Base-by-base conservation (phyloP, 2,888 invertebrate species). In the Parnassius glacialis region DNA sequence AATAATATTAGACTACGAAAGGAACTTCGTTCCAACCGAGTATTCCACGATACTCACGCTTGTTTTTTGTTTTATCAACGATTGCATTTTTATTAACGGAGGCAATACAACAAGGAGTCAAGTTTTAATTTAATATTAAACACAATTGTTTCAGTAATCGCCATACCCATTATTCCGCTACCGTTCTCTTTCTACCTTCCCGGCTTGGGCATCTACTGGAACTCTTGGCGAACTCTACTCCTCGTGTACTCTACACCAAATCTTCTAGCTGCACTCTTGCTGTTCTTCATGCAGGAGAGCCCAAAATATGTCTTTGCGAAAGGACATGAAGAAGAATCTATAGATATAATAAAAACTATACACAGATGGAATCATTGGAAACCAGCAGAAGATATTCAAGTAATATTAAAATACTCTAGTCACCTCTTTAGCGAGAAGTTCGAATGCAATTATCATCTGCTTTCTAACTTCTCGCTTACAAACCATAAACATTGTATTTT, bases 261-360 rank as follows among this genome's bases (percentile, higher is more conserved):
- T 61, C 64, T 95, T 1, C 56, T 94, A 2, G 92, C 94, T 0
- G 92, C 94, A 0, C 12, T 93, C 0, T 92, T 93, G 67, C 76
- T 94, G 11, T 65, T 41, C 43, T 87, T 87, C 62, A 87, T 94
- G 74, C 94, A 95, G 0, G 97, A 97, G 80, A 96, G 95, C 69
- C 96, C 97, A 0, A 95, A 96, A 79, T 97, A 94, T 74, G 83
- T 94, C 44, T 87, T 94, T 52, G 85, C 93, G 0, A 94, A 93
- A 69, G 94, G 94, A 79, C 74, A 85, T 78, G 67, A 84, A 45
- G 82, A 90, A 0, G 86, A 90, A 64, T 94, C 96, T 0, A 71
- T 96, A 53, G 67, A 79, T 2, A 80, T 83, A 12, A 68, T 90
- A 56, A 77, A 64, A 50, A 71, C 64, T 3, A 88, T 90, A 10